Base-by-base conservation (phyloP, 1,140 invertebrate genomes). In the Octopus sinensis region DNA sequence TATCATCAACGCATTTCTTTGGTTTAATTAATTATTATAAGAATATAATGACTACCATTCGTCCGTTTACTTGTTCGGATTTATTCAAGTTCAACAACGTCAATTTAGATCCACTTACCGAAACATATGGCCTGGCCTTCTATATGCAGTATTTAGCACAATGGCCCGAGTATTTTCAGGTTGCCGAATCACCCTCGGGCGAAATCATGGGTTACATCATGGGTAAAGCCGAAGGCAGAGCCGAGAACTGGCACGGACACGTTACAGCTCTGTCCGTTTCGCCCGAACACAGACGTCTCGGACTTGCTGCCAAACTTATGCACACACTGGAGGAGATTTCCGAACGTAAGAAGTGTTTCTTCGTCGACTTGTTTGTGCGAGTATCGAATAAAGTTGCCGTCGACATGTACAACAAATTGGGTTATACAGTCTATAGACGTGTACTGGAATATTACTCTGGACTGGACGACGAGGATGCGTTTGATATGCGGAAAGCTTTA, bases 201-300 rank as follows among this genome's bases (percentile, higher is more conserved):
- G 95, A 97, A 92, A 97, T 99, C 75, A 99, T 99, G 96, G 98
- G 97, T 84, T 99, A 99, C 88, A 98, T 99, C 78, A 99, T 99
- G 97, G 98, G 97, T 54, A 99, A 99, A 92, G 95, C 97, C 12
- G 98, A 99, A 93, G 98, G 98, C 0, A 93, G 94, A 87, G 94
- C 95, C 82, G 96, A 98, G 87, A 95, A 97, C 88, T 99, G 97
- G 97, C 98, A 99, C 93, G 98, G 98, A 3, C 98, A 99, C 92
- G 98, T 99, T 4, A 99, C 98, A 30, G 97, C 97, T 17, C 92
- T 99, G 7, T 98, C 97, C 53, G 97, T 99, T n/a, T 96, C 96
- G 56, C 96, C 96, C 17, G 95, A 96, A 87, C 99, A 95, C 88
- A 92, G 98, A 88, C 92, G 97, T 86, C 90, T 98, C 9, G 97